Conservation (phyloP, 2,113 vertebrate species). For the Lipophrys pholis region DNA sequence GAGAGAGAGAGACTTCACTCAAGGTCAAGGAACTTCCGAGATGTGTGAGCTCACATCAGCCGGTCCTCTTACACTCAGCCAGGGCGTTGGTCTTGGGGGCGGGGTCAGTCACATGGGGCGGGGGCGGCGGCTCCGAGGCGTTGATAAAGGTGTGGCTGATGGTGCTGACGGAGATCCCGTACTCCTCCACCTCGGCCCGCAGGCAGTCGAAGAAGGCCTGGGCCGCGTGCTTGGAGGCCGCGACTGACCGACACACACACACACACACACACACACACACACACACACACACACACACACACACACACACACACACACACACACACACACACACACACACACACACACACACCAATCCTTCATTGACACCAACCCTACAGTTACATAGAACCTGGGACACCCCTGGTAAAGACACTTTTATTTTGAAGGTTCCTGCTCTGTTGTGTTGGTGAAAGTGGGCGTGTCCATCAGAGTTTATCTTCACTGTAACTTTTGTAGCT, state of each 20-base stretch:
- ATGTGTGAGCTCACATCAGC: background rate
- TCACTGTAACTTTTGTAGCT: no score
- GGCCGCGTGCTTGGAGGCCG: conserved; percentile 94
- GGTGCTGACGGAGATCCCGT: conserved; percentile 90
- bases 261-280: conserved; percentile 14
- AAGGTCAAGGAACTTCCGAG: no score
- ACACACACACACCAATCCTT: conserved; percentile 12
- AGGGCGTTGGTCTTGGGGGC: conserved; percentile 56
- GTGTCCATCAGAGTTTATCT: no score
- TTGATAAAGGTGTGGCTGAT: conserved; percentile 94
- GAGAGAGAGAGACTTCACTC: no score
- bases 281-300: conserved; percentile 25
- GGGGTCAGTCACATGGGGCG: background rate
- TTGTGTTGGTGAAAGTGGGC: no score
- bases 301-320: conserved; percentile 9
- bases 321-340: conserved; percentile 19
- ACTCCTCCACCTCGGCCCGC: conserved; percentile 94
- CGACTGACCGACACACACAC: conserved; percentile 79
- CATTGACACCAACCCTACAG: no score
- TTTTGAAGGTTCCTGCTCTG: no score
- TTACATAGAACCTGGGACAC: conserved; percentile 13
- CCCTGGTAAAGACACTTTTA: background rate
- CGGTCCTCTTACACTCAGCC: conserved; percentile 74
- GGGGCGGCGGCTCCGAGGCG: conserved; percentile 55
- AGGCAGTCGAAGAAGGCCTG: conserved; percentile 98